Conservation (phyloP, 2,113 vertebrate genomes). For the Psettodes erumei region DNA sequence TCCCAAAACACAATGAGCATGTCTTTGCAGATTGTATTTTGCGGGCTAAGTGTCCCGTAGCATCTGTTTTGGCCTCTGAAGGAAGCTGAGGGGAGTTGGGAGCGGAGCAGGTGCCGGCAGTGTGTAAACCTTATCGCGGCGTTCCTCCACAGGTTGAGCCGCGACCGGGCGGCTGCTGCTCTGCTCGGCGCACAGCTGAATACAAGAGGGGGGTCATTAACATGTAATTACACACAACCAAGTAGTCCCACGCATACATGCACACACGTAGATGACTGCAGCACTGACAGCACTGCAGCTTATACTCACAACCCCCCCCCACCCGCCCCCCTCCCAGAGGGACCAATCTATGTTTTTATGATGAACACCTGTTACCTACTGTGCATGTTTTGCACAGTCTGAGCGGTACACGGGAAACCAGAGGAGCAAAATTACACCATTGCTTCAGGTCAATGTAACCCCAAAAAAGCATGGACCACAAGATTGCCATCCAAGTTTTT, state of each 20-base stretch:
- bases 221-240: constrained; percentile 64
- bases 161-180: constrained; percentile 48
- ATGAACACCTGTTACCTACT: constrained; percentile 71
- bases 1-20: constrained; percentile 50
- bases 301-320: constrained; percentile 38
- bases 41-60: constrained; percentile 64
- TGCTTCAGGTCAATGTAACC: constrained; percentile 54
- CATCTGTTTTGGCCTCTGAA: constrained; percentile 67
- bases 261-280: constrained; percentile 12
- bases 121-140: constrained; percentile 41
- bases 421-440: constrained; percentile 37
- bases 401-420: constrained; percentile 8
- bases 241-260: constrained; percentile 15
- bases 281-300: constrained; percentile 44
- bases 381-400: constrained; percentile 19
- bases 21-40: constrained; percentile 65
- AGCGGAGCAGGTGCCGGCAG: constrained; percentile 56
- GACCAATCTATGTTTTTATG: constrained; percentile 71
- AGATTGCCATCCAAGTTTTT: constrained; percentile 41
- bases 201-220: constrained; percentile 66
- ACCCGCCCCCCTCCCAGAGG: constrained; percentile 67
- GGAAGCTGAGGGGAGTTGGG: constrained; percentile 49
- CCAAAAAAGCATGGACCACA: constrained; percentile 37
- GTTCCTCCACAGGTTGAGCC: constrained; percentile 38
- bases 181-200: constrained; percentile 51